Conservation (phyloP, 2,888 invertebrate species). For the Dynastes tityus region DNA sequence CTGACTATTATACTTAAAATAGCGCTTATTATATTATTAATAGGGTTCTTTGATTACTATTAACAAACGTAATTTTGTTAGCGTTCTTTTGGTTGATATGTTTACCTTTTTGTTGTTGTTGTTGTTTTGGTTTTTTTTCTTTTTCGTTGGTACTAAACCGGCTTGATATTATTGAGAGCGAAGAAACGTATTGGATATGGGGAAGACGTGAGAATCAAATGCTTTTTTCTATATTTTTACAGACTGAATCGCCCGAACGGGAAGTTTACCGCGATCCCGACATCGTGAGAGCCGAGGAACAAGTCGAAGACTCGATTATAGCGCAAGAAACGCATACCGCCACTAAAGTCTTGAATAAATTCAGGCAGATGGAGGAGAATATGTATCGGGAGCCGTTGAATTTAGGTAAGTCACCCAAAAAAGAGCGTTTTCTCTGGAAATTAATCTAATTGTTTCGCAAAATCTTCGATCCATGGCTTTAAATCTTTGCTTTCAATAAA, state of each 20-base stretch:
- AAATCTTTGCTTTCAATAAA: too few relatives aligned
- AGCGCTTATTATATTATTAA: conserved; percentile 14
- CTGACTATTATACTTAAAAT: conserved; percentile 10
- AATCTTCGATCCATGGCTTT: too few relatives aligned
- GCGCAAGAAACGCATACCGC: conserved; percentile 81
- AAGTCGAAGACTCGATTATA: conserved; percentile 72
- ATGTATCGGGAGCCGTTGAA: conserved; percentile 72
- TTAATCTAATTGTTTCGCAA: too few relatives aligned
- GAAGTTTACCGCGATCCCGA: conserved; percentile 83
- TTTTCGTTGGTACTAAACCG: conserved; percentile 37
- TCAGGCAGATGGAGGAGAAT: conserved; percentile 90
- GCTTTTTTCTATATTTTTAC: conserved; percentile 49
- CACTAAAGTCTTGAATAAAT: conserved; percentile 89
- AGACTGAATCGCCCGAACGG: conserved; percentile 80
- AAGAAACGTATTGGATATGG: background rate
- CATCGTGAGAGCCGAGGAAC: conserved; percentile 78
- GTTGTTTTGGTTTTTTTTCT: conserved; percentile 24
- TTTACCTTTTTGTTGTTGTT: conserved; percentile 35
- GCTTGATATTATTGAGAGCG: background rate
- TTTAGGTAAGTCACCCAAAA: conserved; percentile 60
- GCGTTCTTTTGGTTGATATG: conserved; percentile 12
- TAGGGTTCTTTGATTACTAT: conserved; percentile 23
- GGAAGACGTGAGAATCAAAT: background rate
- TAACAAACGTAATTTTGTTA: conserved; percentile 35
- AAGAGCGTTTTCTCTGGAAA: too few relatives aligned